phyloP scores from a whole-genome alignment of 2,888 invertebrate species.

The Hofmannophila pseudospretella region DNA sequence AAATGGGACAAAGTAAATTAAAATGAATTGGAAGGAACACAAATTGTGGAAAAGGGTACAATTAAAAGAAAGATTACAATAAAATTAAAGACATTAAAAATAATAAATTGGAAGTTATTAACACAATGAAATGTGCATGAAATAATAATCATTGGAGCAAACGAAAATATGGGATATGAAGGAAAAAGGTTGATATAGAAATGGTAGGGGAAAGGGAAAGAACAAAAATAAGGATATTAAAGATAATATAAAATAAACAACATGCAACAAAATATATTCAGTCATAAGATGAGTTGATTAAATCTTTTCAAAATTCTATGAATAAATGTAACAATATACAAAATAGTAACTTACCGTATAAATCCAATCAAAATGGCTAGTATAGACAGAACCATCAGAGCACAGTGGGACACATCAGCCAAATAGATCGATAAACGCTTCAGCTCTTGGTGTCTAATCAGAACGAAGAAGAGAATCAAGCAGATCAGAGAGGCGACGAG shows the following conservation, averaged over 20 bases:
- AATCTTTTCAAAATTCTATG: too few relatives aligned
- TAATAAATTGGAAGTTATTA: background rate
- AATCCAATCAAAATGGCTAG: conserved; percentile 94
- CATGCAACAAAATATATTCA: conserved; percentile 21
- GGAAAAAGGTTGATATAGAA: conserved; percentile 15
- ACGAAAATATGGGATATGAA: conserved; percentile 14
- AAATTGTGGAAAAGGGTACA: conserved; percentile 12
- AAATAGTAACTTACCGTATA: conserved; percentile 81
- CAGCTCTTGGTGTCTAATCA: conserved; percentile 90
- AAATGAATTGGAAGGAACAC: conserved; percentile 10
- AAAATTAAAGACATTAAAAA: background rate
- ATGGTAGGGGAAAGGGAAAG: conserved; percentile 22
- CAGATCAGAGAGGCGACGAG: conserved; percentile 94
- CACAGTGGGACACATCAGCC: conserved; percentile 94
- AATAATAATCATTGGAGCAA: conserved; percentile 10
- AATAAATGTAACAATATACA: background rate
- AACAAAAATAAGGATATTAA: conserved; percentile 27
- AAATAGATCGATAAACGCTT: conserved; percentile 92
- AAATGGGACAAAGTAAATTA: conserved; percentile 12
- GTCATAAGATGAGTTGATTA: conserved; percentile 7
- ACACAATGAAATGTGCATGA: conserved; percentile 4
- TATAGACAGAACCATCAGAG: conserved; percentile 91
- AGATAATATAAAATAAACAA: conserved; percentile 23
- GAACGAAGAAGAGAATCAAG: conserved; percentile 96
- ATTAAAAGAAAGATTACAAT: conserved; percentile 19